Percentiles rank a stretch among this genome's conserved stretches.
phyloP scores from a whole-genome alignment of 1,140 invertebrate species.

The Mercenaria mercenaria region DNA sequence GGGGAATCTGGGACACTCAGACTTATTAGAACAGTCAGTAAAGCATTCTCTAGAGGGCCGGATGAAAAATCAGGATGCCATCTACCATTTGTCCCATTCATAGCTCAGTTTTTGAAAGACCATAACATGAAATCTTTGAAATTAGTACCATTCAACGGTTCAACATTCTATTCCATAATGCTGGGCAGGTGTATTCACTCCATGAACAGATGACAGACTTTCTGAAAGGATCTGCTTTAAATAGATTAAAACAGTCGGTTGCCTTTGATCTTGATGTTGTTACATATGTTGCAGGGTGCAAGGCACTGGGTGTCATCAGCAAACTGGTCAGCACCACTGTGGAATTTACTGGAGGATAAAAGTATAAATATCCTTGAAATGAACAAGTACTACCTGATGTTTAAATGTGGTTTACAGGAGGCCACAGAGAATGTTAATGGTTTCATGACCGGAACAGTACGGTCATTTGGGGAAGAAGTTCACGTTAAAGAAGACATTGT shows the following conservation, averaged over 20 bases:
- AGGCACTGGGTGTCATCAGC: constrained; percentile 7
- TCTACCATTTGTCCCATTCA: background rate
- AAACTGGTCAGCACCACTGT: constrained; percentile 25
- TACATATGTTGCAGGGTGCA: constrained; percentile 39
- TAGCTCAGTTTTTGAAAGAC: constrained; percentile 16
- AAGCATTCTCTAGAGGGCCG: background rate
- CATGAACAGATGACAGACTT: constrained; percentile 25
- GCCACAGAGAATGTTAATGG: background rate
- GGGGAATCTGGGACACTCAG: constrained; percentile 38
- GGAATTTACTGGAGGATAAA: constrained; percentile 31
- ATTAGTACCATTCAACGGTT: constrained; percentile 31
- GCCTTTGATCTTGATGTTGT: background rate
- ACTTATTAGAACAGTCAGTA: too few relatives aligned
- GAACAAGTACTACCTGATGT: constrained; percentile 37
- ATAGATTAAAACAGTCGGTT: constrained; percentile 20
- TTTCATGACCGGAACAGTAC: background rate
- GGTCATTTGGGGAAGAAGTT: constrained; percentile 7
- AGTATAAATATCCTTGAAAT: constrained; percentile 20
- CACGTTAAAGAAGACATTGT: background rate
- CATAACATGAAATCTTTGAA: constrained; percentile 29
- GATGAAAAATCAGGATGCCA: constrained; percentile 44
- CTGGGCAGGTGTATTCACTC: constrained; percentile 30
- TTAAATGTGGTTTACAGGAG: background rate
- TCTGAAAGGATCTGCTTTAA: background rate
- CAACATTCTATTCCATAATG: constrained; percentile 52